Percentiles rank a stretch among this genome's conserved stretches.
Conservation (phyloP, 2,888 invertebrate genomes). For the Dolichopus griseipennis region DNA sequence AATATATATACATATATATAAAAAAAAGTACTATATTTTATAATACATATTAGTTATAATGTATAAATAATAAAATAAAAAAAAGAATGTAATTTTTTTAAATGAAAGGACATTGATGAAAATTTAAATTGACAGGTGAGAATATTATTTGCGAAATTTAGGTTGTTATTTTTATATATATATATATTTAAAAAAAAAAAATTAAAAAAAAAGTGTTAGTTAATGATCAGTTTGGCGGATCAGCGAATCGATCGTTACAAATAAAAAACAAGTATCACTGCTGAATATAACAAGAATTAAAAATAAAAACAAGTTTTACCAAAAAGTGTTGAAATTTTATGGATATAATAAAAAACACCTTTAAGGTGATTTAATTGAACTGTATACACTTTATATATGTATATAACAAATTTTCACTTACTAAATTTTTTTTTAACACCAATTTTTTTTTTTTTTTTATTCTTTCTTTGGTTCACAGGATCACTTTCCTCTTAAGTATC, state of each 20-base stretch:
- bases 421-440: no score
- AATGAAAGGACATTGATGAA: constrained; percentile 1
- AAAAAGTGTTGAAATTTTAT: not conserved
- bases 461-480: no score
- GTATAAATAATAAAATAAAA: no score
- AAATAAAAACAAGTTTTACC: no score
- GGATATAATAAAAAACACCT: not conserved
- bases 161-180: no score
- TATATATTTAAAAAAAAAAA: no score
- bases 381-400: not conserved
- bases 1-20: not conserved
- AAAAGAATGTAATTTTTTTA: not conserved
- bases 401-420: not conserved
- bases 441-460: no score
- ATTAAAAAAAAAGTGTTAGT: no score
- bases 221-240: not conserved
- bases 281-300: no score
- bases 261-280: no score
- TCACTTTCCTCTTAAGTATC: no score
- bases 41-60: not conserved
- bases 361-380: not conserved
- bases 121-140: not conserved
- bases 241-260: no score
- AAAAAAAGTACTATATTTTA: not conserved
- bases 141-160: not conserved